Evolutionary conservation across 2,888 invertebrate genomes (phyloP), one percentile per base, ranked within the genome.

Genomic region (Panzeria rudis): DNA sequence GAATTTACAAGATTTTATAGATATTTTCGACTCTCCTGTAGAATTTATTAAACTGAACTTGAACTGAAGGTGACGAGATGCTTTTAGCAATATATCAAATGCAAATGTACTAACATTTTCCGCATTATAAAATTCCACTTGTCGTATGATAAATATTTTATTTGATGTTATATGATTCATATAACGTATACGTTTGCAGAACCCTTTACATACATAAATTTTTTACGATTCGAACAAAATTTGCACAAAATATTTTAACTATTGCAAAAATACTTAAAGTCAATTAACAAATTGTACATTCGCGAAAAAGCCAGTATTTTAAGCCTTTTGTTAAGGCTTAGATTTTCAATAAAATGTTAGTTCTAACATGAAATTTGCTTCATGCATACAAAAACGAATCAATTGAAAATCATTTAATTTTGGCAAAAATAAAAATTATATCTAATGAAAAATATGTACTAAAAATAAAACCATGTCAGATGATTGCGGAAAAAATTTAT

Each of bases 391-490:
- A 50, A 23, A 52, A 59, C 5, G 11, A 35, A 32, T 38, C 20
- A 75, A 52, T 61, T 20, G 5, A 41, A 64, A 71, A 56, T 62
- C 7, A 23, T 61, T 44, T 47, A 66, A 80, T 25, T 64, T 56
- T 54, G 17, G 15, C n/a, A 32, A 47, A 20, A 8, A 25, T 20
- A 52, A 3, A 52, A n/a, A 56, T n/a, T 13, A 35, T n/a, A 17
- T 61, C 3, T n/a, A 25, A 41, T 8, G 15, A 9, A n/a, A 32
- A 76, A 54, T 17, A 17, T 13, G 15, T 9, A 54, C 7, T 35
- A 35, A 47, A 66, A 32, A 44, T 44, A 29, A 38, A 66, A 59
- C 3, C 11, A 20, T 78, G 13, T 61, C 8, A 41, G 56, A 73
- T 38, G 35, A 13, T 59, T 41, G 35, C 29, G 1, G 59, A 41